These are phyloP conservation scores for Eupithecia vulgata DNA, from an alignment of 2,888 invertebrate genomes.

Conservation along the genomic window DNA sequence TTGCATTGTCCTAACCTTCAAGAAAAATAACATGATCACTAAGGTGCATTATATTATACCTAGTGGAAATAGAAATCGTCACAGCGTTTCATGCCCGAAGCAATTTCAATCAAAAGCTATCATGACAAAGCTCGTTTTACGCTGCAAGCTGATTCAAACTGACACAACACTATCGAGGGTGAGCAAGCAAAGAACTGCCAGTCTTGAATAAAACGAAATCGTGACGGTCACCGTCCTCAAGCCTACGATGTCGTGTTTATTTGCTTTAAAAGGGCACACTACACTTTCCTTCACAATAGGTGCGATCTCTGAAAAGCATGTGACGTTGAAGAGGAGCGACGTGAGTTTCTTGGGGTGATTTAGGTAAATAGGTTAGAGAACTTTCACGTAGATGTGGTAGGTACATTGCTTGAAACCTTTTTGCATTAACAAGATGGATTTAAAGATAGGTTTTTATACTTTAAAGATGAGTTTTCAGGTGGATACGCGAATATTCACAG, in stretches of 20 bases:
- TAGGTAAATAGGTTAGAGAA: constrained; percentile 63
- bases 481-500: not conserved
- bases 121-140: constrained; percentile 9
- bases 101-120: constrained; percentile 6
- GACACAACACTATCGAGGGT: constrained; percentile 41
- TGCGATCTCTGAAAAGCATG: constrained; percentile 60
- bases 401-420: constrained; percentile 40
- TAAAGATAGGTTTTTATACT: not conserved
- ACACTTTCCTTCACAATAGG: constrained; percentile 67
- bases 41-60: not conserved
- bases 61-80: not conserved
- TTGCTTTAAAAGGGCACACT: constrained; percentile 70
- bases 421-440: constrained; percentile 16
- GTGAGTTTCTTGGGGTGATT: constrained; percentile 67
- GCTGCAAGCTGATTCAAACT: constrained; percentile 4
- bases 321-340: constrained; percentile 66
- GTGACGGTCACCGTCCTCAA: constrained; percentile 65
- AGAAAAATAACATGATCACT: not conserved
- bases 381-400: constrained; percentile 50
- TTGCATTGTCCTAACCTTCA: not conserved
- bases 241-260: constrained; percentile 75
- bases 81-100: not conserved
- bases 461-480: not conserved
- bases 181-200: constrained; percentile 65
- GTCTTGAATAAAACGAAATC: constrained; percentile 72